These are phyloP conservation scores for Ctenosaura bakeri DNA, from an alignment of 2,797 vertebrate genomes.

Conservation along the genomic window DNA sequence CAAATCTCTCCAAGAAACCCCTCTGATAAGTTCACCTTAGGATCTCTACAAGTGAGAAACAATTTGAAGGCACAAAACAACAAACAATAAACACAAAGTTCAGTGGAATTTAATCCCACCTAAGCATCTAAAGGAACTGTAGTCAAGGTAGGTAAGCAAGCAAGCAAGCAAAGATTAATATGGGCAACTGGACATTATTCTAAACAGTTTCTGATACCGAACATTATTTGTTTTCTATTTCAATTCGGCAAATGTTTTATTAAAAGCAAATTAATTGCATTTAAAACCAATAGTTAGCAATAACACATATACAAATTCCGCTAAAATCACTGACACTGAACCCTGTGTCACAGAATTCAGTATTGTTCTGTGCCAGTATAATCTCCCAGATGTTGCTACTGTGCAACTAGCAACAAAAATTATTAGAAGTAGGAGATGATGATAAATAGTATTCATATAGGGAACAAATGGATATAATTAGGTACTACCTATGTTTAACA, in stretches of 20 bases:
- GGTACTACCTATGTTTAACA: conserved; percentile 56
- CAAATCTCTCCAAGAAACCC: too few relatives aligned
- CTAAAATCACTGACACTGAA: not conserved
- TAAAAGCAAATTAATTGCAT: not conserved
- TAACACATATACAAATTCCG: not conserved
- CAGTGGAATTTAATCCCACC: not conserved
- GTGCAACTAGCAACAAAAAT: not conserved
- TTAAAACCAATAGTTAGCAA: not conserved
- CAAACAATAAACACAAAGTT: not conserved
- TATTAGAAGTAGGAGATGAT: not conserved
- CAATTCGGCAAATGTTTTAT: not conserved
- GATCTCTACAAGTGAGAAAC: too few relatives aligned
- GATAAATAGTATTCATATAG: too few relatives aligned
- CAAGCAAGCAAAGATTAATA: not conserved
- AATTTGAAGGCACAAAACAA: not conserved
- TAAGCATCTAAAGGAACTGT: not conserved
- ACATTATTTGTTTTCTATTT: not conserved
- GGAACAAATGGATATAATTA: conserved; percentile 50
- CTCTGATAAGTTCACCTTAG: too few relatives aligned
- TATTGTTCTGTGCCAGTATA: not conserved
- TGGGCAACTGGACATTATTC: not conserved
- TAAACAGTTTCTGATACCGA: not conserved
- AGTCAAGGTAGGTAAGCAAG: not conserved
- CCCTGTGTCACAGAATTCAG: too few relatives aligned
- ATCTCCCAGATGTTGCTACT: not conserved